Evolutionary conservation across 2,113 vertebrate genomes (phyloP).

Genomic region (Otocyon megalotis): DNA sequence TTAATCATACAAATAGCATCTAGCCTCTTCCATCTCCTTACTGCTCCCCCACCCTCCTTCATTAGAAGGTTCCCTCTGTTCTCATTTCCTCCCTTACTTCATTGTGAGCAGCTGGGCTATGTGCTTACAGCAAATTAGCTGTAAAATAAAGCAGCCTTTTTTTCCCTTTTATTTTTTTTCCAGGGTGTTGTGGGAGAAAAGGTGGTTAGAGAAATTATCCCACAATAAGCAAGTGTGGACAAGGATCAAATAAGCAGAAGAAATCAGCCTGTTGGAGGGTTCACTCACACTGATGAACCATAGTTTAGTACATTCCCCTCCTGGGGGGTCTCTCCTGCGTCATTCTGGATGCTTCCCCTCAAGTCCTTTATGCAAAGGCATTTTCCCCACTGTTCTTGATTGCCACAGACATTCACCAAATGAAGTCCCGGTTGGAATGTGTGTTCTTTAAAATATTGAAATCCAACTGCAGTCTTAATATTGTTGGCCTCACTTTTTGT

Average conservation of each 20-base stretch:
- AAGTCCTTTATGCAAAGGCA: background rate
- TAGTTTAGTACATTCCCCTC: background rate
- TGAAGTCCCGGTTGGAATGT: constrained; percentile 26
- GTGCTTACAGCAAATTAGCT: constrained; percentile 82
- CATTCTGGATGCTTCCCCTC: background rate
- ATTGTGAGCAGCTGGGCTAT: constrained; percentile 81
- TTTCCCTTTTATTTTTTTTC: background rate
- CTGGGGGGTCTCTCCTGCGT: background rate
- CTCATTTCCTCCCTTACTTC: constrained; percentile 78
- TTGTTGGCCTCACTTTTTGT: constrained; percentile 32
- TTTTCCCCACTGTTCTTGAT: constrained; percentile 10
- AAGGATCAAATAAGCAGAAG: constrained; percentile 64
- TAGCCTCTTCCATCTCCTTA: background rate
- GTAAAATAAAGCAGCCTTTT: constrained; percentile 78
- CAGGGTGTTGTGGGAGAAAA: constrained; percentile 61
- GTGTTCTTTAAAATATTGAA: constrained; percentile 67
- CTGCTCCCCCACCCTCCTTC: constrained; percentile 41
- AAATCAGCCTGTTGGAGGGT: background rate
- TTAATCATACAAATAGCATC: constrained; percentile 75
- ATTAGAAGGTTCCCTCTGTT: constrained; percentile 79
- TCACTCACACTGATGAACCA: background rate
- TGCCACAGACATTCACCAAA: constrained; percentile 31
- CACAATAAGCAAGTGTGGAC: constrained; percentile 63
- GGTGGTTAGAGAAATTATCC: constrained; percentile 71
- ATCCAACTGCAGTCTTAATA: background rate